Evolutionary conservation across 1,140 invertebrate species (phyloP), one percentile per base, ranked within the genome.

Genomic region (Sogatella furcifera): DNA sequence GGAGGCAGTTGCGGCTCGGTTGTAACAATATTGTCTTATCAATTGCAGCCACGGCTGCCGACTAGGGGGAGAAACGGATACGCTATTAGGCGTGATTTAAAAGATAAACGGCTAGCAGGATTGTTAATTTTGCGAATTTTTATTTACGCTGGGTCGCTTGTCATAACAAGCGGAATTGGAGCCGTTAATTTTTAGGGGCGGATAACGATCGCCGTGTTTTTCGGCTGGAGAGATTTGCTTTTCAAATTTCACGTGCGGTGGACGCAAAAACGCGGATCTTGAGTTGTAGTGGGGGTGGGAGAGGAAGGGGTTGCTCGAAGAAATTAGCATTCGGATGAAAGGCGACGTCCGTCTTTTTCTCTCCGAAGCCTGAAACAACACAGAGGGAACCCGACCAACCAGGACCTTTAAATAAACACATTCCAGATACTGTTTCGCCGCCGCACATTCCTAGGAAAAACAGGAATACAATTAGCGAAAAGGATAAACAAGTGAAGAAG

Each of bases 401-500:
- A 44, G 43, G 43, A 44, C 46, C 46, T 19, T 22, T 49, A 49
- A 49, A 49, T 49, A 49, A 49, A 49, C 46, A 49, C 46, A 22
- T 49, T 49, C 46, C 46, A 22, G 46, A 17, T 49, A 19, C 15
- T 49, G 15, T 22, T 49, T 14, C 15, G 34, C 8, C 15, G 34
- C 8, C 15, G 15, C 46, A 49, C 46, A 49, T 49, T 49, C 46
- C 46, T 49, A 49, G 46, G 46, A 49, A 49, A 49, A 49, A 49
- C 46, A 49, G 15, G 46, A 49, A 49, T 49, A 49, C 46, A 49
- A 49, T 49, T 49, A 49, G 46, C 46, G 11, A 49, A 49, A 49
- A 49, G 46, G 46, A 49, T 49, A 49, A 49, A 15, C 46, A 49
- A 49, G 15, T 22, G 34, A 38, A 49, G 46, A 49, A 49, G 46